Evolutionary conservation across 1,140 invertebrate genomes (phyloP), one percentile per base, ranked within the genome.

Genomic region (Formica selysi): DNA sequence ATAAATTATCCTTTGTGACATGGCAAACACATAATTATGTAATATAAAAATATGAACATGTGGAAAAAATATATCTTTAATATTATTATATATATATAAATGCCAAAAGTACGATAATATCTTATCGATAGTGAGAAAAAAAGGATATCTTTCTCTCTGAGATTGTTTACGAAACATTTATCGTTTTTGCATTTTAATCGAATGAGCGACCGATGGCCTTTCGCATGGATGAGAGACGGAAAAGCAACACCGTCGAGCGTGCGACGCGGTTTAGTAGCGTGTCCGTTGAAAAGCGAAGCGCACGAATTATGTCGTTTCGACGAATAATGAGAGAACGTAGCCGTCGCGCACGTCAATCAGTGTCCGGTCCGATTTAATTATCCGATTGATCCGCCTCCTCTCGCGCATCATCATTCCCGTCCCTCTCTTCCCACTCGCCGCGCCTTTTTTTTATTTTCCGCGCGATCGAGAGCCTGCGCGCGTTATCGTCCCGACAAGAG

Each of bases 361-460:
- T 90, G 91, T 93, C 90, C n/a, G n/a, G n/a, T n/a, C 90, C 91
- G 90, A 93, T 94, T 94, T 92, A 93, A 94, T 95, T 94, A 95
- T 93, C 91, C 92, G 91, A 94, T 93, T 87, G 32, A 32, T 32
- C 32, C 32, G 71, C 80, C 32, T 59, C 86, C 51, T 73, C 36
- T 36, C 86, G 48, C 85, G 36, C 57, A 26, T 57, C 88, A 68
- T 87, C 85, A 70, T 64, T 38, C 64, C 32, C 36, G 65, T 16
- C 64, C 65, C 59, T 73, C 62, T 65, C 41, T 32, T 70, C 36
- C 41, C 57, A 41, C 54, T 38, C 76, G 29, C 29, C 61, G 38
- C 48, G 62, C 65, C 48, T 44, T 44, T 44, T 64, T 76, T 87
- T 85, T 61, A 54, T 32, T 19, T 51, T 48, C 64, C 59, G 51